A percentile compares a stretch with the other conserved stretches of the same genome.
phyloP scores from a whole-genome alignment of 2,113 vertebrate genomes.

The Rhodinocichla rosea region DNA sequence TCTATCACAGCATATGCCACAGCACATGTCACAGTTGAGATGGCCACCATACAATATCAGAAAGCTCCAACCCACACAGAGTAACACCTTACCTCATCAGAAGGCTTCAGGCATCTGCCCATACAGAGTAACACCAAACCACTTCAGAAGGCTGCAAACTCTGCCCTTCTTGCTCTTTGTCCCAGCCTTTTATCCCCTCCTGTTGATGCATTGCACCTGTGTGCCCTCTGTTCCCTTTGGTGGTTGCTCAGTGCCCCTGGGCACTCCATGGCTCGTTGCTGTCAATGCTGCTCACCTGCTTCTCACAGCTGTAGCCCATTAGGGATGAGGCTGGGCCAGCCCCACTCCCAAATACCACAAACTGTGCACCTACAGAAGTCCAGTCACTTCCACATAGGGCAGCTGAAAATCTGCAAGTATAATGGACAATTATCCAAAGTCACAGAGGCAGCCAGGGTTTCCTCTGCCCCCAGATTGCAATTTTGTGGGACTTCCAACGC shows the following conservation, averaged over 20 bases:
- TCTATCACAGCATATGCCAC: background rate
- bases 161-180: background rate
- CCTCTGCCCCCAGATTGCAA: background rate
- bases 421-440: background rate
- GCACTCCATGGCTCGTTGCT: background rate
- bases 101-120: background rate
- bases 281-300: background rate
- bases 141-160: background rate
- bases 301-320: accelerated
- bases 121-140: background rate
- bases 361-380: background rate
- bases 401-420: background rate
- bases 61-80: background rate
- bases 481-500: background rate
- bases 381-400: background rate
- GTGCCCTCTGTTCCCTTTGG: background rate
- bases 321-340: background rate
- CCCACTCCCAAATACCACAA: background rate
- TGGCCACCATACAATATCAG: background rate
- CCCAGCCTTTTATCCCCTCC: background rate
- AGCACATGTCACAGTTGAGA: background rate
- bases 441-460: background rate
- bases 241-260: background rate
- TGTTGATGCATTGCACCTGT: background rate
- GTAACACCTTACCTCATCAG: background rate